Conservation (phyloP, 2,797 vertebrate genomes). For the Sebastiscus tertius region DNA sequence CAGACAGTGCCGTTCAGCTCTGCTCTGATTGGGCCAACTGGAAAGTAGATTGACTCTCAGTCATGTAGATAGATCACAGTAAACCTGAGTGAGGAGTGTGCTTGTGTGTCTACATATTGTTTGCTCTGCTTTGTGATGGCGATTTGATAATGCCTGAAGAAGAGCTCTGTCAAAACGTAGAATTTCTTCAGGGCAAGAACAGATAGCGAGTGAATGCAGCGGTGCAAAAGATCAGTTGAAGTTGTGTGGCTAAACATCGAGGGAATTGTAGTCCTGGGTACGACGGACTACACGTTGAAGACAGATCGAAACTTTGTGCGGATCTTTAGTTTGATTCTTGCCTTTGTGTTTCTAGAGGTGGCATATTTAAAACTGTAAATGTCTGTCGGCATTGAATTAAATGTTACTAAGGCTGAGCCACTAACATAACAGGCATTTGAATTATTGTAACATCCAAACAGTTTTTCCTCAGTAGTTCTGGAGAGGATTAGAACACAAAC, state of each 20-base stretch:
- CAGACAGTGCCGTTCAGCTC: not conserved
- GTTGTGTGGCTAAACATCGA: not conserved
- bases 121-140: not conserved
- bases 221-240: not conserved
- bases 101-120: not conserved
- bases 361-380: not conserved
- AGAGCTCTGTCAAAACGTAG: not conserved
- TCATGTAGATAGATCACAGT: not conserved
- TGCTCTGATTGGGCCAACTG: not conserved
- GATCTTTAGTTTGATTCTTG: not conserved
- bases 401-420: not conserved
- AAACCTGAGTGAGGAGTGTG: not conserved
- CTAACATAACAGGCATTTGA: not conserved
- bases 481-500: constrained; percentile 12
- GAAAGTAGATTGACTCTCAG: not conserved
- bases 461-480: not conserved
- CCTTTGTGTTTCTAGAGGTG: not conserved
- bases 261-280: not conserved
- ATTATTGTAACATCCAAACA: not conserved
- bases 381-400: not conserved
- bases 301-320: not conserved
- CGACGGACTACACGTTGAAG: not conserved
- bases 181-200: not conserved
- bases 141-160: not conserved
- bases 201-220: not conserved